phyloP scores from a whole-genome alignment of 2,888 invertebrate genomes.

The Apantesis nais region DNA sequence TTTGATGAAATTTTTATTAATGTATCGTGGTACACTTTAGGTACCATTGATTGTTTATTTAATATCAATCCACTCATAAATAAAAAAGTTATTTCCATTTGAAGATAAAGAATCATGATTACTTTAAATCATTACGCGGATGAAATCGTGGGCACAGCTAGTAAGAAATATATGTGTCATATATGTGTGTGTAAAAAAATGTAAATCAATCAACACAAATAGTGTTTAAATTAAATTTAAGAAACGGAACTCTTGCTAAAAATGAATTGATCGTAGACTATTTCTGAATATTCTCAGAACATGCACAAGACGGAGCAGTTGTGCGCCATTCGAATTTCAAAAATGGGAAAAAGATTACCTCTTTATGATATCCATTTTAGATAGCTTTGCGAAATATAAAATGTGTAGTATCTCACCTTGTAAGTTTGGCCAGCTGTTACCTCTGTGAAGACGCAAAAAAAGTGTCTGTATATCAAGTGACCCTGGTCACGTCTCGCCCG shows the following conservation, averaged over 20 bases:
- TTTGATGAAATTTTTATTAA: too few species aligned
- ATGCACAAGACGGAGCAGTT: constrained; percentile 5
- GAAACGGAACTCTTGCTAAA: not conserved
- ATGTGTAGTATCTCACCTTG: constrained; percentile 42
- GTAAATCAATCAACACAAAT: not conserved
- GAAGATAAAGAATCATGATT: too few species aligned
- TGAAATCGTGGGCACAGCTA: too few species aligned
- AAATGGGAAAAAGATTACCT: constrained; percentile 27
- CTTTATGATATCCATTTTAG: constrained; percentile 34
- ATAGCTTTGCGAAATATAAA: constrained; percentile 29
- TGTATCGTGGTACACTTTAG: too few species aligned
- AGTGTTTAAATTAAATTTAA: not conserved
- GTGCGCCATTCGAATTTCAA: constrained; percentile 21
- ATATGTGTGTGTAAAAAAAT: not conserved
- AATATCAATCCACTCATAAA: too few species aligned
- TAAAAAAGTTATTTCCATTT: too few species aligned
- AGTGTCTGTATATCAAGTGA: constrained; percentile 31
- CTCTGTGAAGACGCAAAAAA: constrained; percentile 27
- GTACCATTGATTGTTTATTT: too few species aligned
- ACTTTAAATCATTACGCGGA: too few species aligned
- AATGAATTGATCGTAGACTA: not conserved
- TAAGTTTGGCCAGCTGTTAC: constrained; percentile 45
- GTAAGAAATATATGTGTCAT: too few species aligned
- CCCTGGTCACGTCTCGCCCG: constrained; percentile 42
- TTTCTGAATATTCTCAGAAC: not conserved